These are phyloP conservation scores for Rhagium mordax DNA, from an alignment of 2,888 invertebrate genomes.

Conservation along the genomic window DNA sequence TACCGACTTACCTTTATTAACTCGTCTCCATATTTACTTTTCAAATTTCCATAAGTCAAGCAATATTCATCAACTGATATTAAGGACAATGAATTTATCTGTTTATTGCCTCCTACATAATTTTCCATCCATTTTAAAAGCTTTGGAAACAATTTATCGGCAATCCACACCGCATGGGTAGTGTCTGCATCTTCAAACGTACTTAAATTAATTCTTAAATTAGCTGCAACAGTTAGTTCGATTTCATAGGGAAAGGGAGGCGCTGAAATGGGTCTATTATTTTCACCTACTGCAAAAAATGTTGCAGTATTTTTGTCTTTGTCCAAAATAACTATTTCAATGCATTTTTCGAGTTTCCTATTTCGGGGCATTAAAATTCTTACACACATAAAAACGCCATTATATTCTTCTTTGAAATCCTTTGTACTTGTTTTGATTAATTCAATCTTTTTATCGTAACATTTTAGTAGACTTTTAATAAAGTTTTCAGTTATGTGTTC, in stretches of 20 bases:
- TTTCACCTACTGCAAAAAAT: slow-evolving; percentile 71
- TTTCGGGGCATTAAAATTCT: slow-evolving; percentile 69
- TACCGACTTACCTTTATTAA: slow-evolving; percentile 77
- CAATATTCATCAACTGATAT: slow-evolving; percentile 81
- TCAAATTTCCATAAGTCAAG: slow-evolving; percentile 80
- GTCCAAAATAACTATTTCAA: slow-evolving; percentile 68
- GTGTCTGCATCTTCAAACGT: slow-evolving; percentile 69
- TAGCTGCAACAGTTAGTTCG: slow-evolving; percentile 56
- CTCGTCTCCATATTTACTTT: slow-evolving; percentile 83
- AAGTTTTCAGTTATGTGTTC: slow-evolving; percentile 59
- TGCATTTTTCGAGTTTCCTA: slow-evolving; percentile 54
- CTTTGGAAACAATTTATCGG: slow-evolving; percentile 74
- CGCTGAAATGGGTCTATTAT: slow-evolving; percentile 66
- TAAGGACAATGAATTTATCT: slow-evolving; percentile 75
- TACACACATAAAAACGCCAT: slow-evolving; percentile 66
- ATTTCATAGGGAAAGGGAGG: slow-evolving; percentile 72
- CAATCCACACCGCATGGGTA: slow-evolving; percentile 72
- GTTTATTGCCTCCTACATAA: slow-evolving; percentile 61
- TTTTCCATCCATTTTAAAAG: slow-evolving; percentile 77
- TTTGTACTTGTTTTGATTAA: slow-evolving; percentile 54
- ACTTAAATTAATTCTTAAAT: slow-evolving; percentile 67
- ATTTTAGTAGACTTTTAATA: slow-evolving; percentile 59
- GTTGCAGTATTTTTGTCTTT: slow-evolving; percentile 66
- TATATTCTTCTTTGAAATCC: slow-evolving; percentile 47
- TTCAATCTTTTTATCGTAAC: slow-evolving; percentile 59